Percentiles rank a stretch among this genome's conserved stretches.
phyloP scores from a whole-genome alignment of 2,888 invertebrate species.

The Odontothrips loti region DNA sequence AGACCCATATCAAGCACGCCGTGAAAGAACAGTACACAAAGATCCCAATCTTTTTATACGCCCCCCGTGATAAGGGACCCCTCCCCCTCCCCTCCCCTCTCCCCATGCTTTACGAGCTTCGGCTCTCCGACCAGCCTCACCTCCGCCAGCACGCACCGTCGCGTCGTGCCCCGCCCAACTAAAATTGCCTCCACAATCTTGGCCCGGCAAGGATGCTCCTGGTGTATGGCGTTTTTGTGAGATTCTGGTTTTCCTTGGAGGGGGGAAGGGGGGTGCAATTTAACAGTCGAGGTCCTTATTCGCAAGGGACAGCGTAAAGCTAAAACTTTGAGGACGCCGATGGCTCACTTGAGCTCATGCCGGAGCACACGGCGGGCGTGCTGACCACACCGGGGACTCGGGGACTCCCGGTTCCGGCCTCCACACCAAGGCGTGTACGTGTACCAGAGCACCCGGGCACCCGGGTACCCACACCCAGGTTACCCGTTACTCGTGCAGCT shows the following conservation, averaged over 20 bases:
- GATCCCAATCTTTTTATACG: constrained; percentile 1
- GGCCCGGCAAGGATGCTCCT: not conserved
- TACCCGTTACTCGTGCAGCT: too few species aligned
- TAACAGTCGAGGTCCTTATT: not conserved
- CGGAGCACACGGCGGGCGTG: too few species aligned
- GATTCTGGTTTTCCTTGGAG: not conserved
- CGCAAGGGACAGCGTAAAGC: too few species aligned
- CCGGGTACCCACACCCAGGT: too few species aligned
- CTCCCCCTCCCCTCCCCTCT: too few species aligned
- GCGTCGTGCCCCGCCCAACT: not conserved
- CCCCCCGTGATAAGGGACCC: not conserved
- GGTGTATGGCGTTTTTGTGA: not conserved
- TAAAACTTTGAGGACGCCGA: too few species aligned
- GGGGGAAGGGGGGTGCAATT: not conserved
- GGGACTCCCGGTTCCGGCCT: too few species aligned
- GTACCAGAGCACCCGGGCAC: not conserved
- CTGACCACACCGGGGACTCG: too few species aligned
- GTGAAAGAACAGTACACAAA: not conserved
- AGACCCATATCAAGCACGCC: not conserved
- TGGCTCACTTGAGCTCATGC: too few species aligned
- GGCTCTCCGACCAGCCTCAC: not conserved
- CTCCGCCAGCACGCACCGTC: not conserved
- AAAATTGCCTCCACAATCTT: not conserved
- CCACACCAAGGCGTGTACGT: too few species aligned
- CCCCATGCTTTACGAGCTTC: not conserved